Evolutionary conservation across 1,140 invertebrate genomes (phyloP), one percentile per base, ranked within the genome.

Genomic region (Atta cephalotes): DNA sequence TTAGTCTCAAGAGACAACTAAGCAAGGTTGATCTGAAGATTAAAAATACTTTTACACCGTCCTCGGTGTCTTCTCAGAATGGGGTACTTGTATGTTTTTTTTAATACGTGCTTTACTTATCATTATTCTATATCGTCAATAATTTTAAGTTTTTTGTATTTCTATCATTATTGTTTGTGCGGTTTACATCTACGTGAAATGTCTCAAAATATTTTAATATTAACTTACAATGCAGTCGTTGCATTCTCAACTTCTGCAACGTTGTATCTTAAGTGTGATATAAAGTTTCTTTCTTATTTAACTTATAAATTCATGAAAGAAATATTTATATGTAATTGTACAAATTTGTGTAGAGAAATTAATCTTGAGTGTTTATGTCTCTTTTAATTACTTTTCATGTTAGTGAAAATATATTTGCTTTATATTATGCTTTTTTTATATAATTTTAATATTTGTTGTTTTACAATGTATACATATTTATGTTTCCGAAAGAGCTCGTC

Each of bases 1-100:
- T 98, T 94, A 97, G 96, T 92, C 95, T 98, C 62, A 98, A 98
- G 94, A 96, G 97, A 93, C 97, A 97, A 94, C 96, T 98, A 88
- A 97, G 97, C 85, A 97, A 96, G 94, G 97, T 97, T 80, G 97
- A 98, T 94, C 96, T 97, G 91, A 98, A 97, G 94, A 96, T 98
- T 88, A 97, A 97, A 92, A 97, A 96, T 89, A 96, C 95, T 85
- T 96, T 96, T 94, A 96, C 95, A 90, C 94, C 92, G 45, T 92
- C 93, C 72, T 91, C 92, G 86, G 94, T 95, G 87, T 92, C 95
- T 87, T 95, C 95, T 86, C 93, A 94, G 84, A 93, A 95, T 94
- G 93, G 92, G 94, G 94, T 95, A 95, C 93, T 94, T 94, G 91
- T 93, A 93, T 93, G 89, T 70, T 70, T 70, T 92, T 25, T 89